Conservation (phyloP, 23 tunicate genomes). For the Trididemnum clinides region DNA sequence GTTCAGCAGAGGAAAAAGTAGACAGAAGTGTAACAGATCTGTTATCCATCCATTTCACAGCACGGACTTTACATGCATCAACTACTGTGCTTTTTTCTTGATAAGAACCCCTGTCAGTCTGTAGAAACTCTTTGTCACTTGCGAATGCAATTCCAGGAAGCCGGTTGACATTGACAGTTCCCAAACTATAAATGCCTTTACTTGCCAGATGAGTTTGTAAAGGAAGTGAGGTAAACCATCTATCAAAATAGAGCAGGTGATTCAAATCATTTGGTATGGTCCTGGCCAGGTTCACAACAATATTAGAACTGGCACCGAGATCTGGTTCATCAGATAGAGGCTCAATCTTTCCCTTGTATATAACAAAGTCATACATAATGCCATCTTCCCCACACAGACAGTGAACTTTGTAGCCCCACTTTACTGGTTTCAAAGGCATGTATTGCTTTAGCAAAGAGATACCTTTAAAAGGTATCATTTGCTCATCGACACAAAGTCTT, state of each 20-base stretch:
- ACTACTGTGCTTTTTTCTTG: background rate
- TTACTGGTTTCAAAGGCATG: background rate
- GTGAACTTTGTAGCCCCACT: slow-evolving; percentile 14
- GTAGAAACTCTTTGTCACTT: background rate
- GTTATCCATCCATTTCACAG: slow-evolving; percentile 10
- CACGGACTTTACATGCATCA: background rate
- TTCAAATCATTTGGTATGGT: background rate
- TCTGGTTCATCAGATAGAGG: background rate
- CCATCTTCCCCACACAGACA: slow-evolving; percentile 9
- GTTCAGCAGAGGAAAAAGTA: slow-evolving; percentile 12
- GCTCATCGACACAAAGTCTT: slow-evolving; percentile 8
- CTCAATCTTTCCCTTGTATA: background rate
- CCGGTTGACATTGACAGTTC: slow-evolving; percentile 10
- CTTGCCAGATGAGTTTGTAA: background rate
- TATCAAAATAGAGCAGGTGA: slow-evolving; percentile 21
- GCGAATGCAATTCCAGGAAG: background rate
- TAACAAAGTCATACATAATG: background rate
- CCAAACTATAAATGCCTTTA: background rate
- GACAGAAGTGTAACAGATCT: background rate
- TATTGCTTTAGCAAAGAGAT: slow-evolving; percentile 7
- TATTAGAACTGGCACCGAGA: slow-evolving; percentile 18
- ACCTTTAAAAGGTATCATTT: slow-evolving; percentile 9
- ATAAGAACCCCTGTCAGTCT: background rate
- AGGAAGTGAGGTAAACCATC: slow-evolving; percentile 12
- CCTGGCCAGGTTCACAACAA: background rate